Evolutionary conservation across 2,888 invertebrate species (phyloP), one percentile per base, ranked within the genome.

Genomic region (Chouioia cunea): DNA sequence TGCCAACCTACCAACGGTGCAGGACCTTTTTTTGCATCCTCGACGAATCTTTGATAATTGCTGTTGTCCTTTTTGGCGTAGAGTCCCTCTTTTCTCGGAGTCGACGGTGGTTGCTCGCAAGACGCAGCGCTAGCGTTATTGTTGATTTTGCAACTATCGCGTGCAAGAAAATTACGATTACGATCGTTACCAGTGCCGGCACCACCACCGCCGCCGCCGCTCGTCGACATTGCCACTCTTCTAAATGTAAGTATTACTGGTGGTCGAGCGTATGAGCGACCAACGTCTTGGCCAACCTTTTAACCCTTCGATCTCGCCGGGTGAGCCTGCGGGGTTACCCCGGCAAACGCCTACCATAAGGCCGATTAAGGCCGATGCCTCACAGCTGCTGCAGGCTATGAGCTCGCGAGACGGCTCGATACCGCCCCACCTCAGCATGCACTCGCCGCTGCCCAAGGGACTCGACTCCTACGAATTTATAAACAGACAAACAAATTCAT

Each of bases 271-370:
- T 6, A 77, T 81, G 4, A 36, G 36, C 36, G 36, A 36, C 83
- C 83, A 84, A 76, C 83, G 83, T 57, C 83, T 83, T 71, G 83
- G 83, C 83, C 83, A 84, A 74, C 83, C 83, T 76, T 83, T 84
- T 70, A 84, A 76, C 77, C 80, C 81, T 76, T 80, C 80, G 74
- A 83, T 83, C 81, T 70, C 70, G 65, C 71, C 71, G 67, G 65
- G 73, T 63, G 58, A 65, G 53, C 67, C 63, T 63, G 48, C 56
- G 64, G 54, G 71, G 65, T 74, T 75, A 67, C 70, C 66, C 68
- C 72, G 60, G 74, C 78, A 76, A 74, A 79, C 82, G 79, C 78
- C 80, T 82, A 82, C 81, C 83, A 84, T 84, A 84, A 80, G 83
- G 83, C 83, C 78, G 77, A 48, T 76, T 70, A 75, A 76, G 74